phyloP scores from a whole-genome alignment of 2,113 vertebrate genomes.

The Synchiropus splendidus region DNA sequence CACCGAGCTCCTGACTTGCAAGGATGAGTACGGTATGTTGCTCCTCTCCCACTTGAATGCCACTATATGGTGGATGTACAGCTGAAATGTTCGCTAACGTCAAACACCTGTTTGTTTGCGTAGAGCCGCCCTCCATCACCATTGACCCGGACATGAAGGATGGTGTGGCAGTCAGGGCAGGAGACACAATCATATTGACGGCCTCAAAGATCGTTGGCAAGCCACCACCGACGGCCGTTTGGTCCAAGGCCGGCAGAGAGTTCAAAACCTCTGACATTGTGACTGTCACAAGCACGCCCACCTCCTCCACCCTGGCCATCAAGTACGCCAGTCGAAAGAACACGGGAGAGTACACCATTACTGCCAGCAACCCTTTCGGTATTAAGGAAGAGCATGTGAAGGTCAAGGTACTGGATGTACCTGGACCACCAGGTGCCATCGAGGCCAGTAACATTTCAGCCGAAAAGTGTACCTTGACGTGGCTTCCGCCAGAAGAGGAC shows the following conservation, averaged over 20 bases:
- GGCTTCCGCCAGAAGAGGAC: constrained; percentile 93
- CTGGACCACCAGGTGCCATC: constrained; percentile 91
- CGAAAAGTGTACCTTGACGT: constrained; percentile 92
- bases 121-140: constrained; percentile 90
- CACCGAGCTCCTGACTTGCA: constrained; percentile 84
- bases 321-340: constrained; percentile 94
- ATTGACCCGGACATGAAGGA: constrained; percentile 91
- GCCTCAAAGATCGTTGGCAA: constrained; percentile 92
- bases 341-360: constrained; percentile 92
- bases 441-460: constrained; percentile 88
- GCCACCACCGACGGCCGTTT: constrained; percentile 85
- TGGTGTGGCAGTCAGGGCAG: constrained; percentile 85
- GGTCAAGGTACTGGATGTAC: constrained; percentile 91
- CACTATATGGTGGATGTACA: neutral
- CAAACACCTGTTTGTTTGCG: neutral
- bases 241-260: constrained; percentile 94
- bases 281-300: constrained; percentile 80
- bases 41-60: neutral
- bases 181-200: constrained; percentile 82
- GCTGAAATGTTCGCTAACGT: neutral
- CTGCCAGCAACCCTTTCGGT: constrained; percentile 93
- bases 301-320: constrained; percentile 79
- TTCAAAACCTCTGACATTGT: constrained; percentile 85
- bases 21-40: constrained; percentile 91
- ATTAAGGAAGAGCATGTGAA: constrained; percentile 88